Percentiles rank a stretch among this genome's conserved stretches.
Evolutionary conservation across 2,113 vertebrate species (phyloP).

Genomic region (Todiramphus saurophagus): DNA sequence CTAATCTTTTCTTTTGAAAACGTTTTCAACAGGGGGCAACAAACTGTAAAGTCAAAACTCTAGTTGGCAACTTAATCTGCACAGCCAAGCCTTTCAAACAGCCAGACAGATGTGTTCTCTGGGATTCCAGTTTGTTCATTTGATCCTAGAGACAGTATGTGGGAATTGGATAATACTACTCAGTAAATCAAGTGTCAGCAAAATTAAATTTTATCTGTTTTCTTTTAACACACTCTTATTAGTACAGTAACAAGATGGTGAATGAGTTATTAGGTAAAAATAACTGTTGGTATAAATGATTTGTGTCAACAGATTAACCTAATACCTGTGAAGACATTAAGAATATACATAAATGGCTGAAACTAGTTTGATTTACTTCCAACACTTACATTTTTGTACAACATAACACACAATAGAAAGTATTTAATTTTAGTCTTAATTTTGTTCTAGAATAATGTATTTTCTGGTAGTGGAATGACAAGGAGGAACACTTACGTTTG

Average conservation of each 20-base stretch:
- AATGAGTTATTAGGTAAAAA: background rate
- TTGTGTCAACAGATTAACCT: background rate
- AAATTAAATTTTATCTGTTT: background rate
- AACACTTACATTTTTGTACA: background rate
- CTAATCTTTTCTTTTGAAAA: background rate
- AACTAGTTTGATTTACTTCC: background rate
- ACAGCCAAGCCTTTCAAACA: background rate
- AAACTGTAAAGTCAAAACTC: background rate
- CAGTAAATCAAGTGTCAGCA: background rate
- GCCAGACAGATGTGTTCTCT: background rate
- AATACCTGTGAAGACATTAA: background rate
- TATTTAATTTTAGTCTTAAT: background rate
- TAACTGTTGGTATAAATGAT: background rate
- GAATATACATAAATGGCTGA: background rate
- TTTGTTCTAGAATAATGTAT: conserved; percentile 79
- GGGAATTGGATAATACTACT: background rate
- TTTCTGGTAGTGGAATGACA: conserved; percentile 89
- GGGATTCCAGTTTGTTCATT: background rate
- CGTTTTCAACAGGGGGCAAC: background rate
- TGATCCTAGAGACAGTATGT: background rate
- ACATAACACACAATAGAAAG: background rate
- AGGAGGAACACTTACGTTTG: conserved; percentile 97
- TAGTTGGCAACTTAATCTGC: background rate
- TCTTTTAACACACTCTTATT: background rate
- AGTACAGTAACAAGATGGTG: background rate